Percentiles rank a stretch among this genome's conserved stretches.
phyloP scores from a whole-genome alignment of 2,113 vertebrate species.

The Oreochromis tanganicae region DNA sequence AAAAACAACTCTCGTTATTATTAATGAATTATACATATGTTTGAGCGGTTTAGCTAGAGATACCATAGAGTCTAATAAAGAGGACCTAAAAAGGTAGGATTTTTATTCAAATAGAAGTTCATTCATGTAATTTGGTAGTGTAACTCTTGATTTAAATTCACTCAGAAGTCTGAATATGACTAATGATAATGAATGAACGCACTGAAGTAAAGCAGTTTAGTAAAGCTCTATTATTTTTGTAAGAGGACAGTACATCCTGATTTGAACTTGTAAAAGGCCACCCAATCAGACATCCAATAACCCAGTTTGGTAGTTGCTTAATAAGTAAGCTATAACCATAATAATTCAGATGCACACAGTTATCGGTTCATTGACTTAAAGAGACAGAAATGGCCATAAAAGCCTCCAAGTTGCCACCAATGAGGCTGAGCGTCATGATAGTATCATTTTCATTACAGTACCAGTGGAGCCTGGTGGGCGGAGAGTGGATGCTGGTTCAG shows the following conservation, averaged over 20 bases:
- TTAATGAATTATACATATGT: neutral
- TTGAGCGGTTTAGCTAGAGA: neutral
- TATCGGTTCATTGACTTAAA: neutral
- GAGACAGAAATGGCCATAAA: neutral
- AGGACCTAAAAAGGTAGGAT: neutral
- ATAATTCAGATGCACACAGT: neutral
- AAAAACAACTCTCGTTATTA: neutral
- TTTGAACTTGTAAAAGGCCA: neutral
- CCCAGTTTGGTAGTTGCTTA: neutral
- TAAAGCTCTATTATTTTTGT: neutral
- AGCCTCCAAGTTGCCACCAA: neutral
- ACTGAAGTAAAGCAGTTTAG: neutral
- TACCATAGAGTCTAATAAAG: neutral
- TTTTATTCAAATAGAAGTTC: neutral
- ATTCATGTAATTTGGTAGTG: neutral
- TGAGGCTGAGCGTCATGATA: constrained; percentile 2
- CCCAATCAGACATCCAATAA: neutral
- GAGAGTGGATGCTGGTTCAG: constrained; percentile 7
- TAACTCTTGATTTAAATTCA: neutral
- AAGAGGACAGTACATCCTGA: neutral
- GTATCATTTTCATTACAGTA: constrained; percentile 27
- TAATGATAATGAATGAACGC: neutral
- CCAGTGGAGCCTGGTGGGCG: constrained; percentile 25
- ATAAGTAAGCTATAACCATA: neutral
- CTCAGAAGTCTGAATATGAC: neutral